A percentile compares a stretch with the other conserved stretches of the same genome.
Evolutionary conservation across 2,888 invertebrate species (phyloP).

Genomic region (Baronia brevicornis): DNA sequence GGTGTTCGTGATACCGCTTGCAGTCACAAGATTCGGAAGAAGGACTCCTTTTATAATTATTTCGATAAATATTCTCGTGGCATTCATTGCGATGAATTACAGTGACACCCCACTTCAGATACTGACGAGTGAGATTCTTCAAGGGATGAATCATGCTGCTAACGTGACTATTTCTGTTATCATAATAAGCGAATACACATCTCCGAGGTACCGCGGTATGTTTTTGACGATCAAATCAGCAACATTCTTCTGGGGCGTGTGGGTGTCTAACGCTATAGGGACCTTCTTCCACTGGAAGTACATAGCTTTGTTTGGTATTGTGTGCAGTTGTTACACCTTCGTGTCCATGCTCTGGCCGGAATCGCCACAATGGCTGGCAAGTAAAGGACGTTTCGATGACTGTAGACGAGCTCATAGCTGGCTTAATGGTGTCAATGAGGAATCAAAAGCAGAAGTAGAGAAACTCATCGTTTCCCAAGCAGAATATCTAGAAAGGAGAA

Average conservation of each 20-base stretch:
- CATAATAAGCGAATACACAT: conserved; percentile 27
- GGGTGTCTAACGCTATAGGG: conserved; percentile 32
- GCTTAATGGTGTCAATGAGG: conserved; percentile 28
- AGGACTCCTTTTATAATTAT: conserved; percentile 27
- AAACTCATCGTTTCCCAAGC: conserved; percentile 25
- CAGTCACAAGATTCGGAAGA: conserved; percentile 25
- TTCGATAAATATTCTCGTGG: conserved; percentile 20
- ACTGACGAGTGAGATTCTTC: conserved; percentile 27
- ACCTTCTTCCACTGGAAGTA: conserved; percentile 29
- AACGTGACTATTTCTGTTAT: conserved; percentile 24
- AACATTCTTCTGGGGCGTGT: conserved; percentile 29
- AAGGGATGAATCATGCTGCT: conserved; percentile 26
- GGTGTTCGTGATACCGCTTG: conserved; percentile 26
- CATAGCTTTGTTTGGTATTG: conserved; percentile 26
- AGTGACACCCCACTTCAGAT: conserved; percentile 26
- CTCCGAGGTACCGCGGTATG: conserved; percentile 26
- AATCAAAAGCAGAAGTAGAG: conserved; percentile 30
- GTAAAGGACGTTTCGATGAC: conserved; percentile 27
- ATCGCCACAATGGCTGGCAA: conserved; percentile 37
- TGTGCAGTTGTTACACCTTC: conserved; percentile 25
- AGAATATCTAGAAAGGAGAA: conserved; percentile 18
- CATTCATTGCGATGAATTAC: conserved; percentile 24
- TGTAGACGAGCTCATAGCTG: conserved; percentile 28
- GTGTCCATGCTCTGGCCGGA: conserved; percentile 31
- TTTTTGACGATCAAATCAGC: conserved; percentile 31